Evolutionary conservation across 2,797 vertebrate species (phyloP), one percentile per base, ranked within the genome.

Genomic region (Gallinago stenura): DNA sequence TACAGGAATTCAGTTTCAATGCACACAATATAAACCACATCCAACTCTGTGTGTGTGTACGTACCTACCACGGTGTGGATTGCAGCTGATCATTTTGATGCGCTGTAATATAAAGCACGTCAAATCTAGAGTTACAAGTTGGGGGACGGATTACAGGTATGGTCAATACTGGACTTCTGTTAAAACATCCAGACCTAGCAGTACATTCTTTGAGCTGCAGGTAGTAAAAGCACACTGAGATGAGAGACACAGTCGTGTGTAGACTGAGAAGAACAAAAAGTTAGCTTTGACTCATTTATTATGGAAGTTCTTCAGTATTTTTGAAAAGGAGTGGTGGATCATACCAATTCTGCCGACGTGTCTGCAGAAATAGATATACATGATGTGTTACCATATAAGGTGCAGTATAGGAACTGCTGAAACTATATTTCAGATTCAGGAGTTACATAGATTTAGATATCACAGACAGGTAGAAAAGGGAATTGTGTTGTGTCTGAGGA

Each of bases 21-120:
- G 16, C 17, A 30, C 1, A 1, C 3, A 43, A 10, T 21, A 13
- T 20, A 65, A 88, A 48, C 12, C 8, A 0, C 25, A 54, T 28
- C 5, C 24, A 33, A 1, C 9, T 39, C 10, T 11, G 1, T 35
- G 17, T 30, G 45, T 81, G 12, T 41, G 15, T 37, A 21, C 14
- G 6, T 19, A 3, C 8, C 25, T 83, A 48, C 22, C 31, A 30
- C 46, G 7, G 15, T 56, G 39, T 56, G 61, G 73, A 28, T 26
- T 33, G 31, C 48, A 53, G 28, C 4, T 77, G 53, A 53, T 62
- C 3, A 2, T 68, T 91, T 68, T 73, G 20, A 30, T 62, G 31
- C 2, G 7, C 11, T 66, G 21, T 37, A 60, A 58, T 31, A 48
- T 7, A 48, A 69, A 79, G 14, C 12, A 41, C 31, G 3, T 56